phyloP scores from a whole-genome alignment of 2,888 invertebrate genomes.

The Aphodius granarius region DNA sequence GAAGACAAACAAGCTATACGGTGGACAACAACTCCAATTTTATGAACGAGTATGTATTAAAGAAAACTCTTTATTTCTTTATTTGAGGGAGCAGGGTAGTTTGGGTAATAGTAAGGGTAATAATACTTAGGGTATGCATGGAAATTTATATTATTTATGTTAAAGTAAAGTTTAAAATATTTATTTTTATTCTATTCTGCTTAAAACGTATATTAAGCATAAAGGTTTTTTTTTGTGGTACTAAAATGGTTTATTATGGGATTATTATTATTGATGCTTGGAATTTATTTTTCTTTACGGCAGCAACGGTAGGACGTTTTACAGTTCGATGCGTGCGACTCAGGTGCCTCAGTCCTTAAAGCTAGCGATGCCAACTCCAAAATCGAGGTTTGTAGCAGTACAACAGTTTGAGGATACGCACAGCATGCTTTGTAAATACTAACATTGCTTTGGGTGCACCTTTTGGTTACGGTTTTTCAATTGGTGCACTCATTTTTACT shows the following conservation, averaged over 20 bases:
- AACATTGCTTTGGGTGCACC: neutral
- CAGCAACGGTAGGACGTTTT: neutral
- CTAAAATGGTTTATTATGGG: conserved; percentile 17
- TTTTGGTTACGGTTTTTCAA: neutral
- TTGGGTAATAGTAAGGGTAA: neutral
- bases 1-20: conserved; percentile 57
- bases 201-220: conserved; percentile 7
- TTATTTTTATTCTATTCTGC: too few relatives aligned
- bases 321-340: neutral
- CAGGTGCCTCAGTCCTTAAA: neutral
- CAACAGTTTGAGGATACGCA: neutral
- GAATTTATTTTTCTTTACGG: neutral
- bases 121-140: neutral
- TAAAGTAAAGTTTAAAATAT: too few relatives aligned
- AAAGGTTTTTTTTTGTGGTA: neutral
- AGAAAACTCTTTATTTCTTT: conserved; percentile 7
- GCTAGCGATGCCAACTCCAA: neutral
- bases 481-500: conserved; percentile 2
- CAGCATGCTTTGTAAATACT: conserved; percentile 6
- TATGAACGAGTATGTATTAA: conserved; percentile 22
- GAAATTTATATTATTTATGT: too few relatives aligned
- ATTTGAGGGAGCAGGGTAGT: neutral
- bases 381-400: neutral
- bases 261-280: conserved; percentile 16
- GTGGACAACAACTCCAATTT: conserved; percentile 43